Evolutionary conservation across 2,888 invertebrate genomes (phyloP).

Genomic region (Furcula furcula): DNA sequence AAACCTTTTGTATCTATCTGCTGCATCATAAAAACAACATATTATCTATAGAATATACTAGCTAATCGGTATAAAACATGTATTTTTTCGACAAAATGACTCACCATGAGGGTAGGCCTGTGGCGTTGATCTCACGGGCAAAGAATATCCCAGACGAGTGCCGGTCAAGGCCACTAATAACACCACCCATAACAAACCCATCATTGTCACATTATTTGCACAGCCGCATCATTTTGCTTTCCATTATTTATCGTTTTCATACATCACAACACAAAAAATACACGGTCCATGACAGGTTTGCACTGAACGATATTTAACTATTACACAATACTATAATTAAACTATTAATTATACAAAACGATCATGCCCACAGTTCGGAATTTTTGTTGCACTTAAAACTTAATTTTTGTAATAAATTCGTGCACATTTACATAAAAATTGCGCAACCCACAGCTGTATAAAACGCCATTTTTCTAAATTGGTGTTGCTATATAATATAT

Average conservation of each 20-base stretch:
- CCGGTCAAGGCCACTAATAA: constrained; percentile 73
- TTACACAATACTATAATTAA: constrained; percentile 46
- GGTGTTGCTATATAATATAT: too few relatives aligned
- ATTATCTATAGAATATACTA: constrained; percentile 5
- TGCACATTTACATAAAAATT: constrained; percentile 78
- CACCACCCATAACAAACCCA: constrained; percentile 74
- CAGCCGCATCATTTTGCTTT: constrained; percentile 71
- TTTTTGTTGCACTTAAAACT: constrained; percentile 54
- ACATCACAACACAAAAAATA: constrained; percentile 78
- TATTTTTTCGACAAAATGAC: constrained; percentile 45
- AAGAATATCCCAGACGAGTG: constrained; percentile 65
- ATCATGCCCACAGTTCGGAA: constrained; percentile 49
- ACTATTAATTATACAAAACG: constrained; percentile 45
- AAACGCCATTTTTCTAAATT: constrained; percentile 74
- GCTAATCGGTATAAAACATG: constrained; percentile 37
- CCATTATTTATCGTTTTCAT: constrained; percentile 75
- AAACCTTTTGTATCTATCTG: constrained; percentile 9
- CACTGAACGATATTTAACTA: constrained; percentile 49
- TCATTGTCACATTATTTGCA: constrained; percentile 77
- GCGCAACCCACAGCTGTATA: constrained; percentile 80
- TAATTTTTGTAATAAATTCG: constrained; percentile 56
- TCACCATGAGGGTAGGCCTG: constrained; percentile 76
- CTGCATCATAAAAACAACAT: constrained; percentile 7
- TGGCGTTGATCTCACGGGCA: constrained; percentile 71
- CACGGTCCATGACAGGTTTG: constrained; percentile 74